Evolutionary conservation across 2,797 vertebrate species (phyloP).

Genomic region (Halcyon chelicuti): DNA sequence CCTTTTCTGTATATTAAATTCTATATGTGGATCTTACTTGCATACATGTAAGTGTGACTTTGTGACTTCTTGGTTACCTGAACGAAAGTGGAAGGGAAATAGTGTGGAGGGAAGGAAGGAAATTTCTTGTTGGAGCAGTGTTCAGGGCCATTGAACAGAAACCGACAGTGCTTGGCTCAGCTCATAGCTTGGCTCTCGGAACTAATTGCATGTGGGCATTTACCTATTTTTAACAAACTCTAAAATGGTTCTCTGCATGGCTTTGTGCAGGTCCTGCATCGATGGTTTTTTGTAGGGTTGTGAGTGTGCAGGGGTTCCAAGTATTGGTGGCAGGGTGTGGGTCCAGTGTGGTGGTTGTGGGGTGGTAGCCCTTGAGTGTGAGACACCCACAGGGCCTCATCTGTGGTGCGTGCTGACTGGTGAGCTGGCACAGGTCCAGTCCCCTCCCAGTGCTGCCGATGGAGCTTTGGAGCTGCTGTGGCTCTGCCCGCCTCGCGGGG

Average conservation of each 20-base stretch:
- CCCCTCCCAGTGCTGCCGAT: neutral
- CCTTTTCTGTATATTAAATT: neutral
- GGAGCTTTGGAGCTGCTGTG: neutral
- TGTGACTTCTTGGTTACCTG: neutral
- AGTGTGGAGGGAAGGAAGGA: neutral
- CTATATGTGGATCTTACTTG: neutral
- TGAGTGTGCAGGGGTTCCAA: neutral
- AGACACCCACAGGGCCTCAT: fast-evolving
- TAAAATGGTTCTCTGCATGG: neutral
- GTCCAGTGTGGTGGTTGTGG: neutral
- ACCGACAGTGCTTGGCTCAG: neutral
- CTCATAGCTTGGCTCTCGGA: neutral
- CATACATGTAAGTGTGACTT: neutral
- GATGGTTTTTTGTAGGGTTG: neutral
- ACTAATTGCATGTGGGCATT: neutral
- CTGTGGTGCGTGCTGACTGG: neutral
- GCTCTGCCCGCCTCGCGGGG: neutral
- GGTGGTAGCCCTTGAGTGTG: neutral
- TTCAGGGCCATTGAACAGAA: neutral
- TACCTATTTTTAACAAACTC: slow-evolving; percentile 5
- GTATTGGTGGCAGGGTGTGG: neutral
- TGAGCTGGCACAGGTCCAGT: fast-evolving
- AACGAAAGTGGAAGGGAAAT: neutral
- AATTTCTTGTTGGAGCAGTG: neutral
- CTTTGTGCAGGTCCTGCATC: neutral